phyloP scores from a whole-genome alignment of 2,797 vertebrate genomes.

The Phyllotis vaccarum region DNA sequence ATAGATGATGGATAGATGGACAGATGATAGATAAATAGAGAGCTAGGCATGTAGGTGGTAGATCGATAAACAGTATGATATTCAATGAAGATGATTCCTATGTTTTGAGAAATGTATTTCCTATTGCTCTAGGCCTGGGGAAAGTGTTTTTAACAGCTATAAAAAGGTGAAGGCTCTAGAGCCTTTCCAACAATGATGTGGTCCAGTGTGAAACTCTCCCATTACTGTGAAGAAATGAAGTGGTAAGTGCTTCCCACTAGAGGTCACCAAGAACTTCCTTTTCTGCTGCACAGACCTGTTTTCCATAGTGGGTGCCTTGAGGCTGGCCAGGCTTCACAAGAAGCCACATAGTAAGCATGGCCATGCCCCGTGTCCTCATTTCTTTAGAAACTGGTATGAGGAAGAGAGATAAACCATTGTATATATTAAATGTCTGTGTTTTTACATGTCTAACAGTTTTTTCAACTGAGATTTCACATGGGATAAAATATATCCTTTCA shows the following conservation, averaged over 20 bases:
- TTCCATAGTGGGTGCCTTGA: background rate
- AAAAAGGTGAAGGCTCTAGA: background rate
- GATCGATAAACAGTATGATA: background rate
- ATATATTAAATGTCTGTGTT: background rate
- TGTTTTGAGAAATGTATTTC: background rate
- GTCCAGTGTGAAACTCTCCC: background rate
- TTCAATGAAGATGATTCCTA: background rate
- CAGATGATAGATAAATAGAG: background rate
- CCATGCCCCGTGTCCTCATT: background rate
- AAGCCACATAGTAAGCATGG: background rate
- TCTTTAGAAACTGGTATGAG: background rate
- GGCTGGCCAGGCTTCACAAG: background rate
- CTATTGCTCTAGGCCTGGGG: background rate
- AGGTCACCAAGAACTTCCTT: background rate
- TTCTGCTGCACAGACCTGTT: background rate
- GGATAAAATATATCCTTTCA: background rate
- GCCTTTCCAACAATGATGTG: background rate
- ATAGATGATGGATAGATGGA: no score
- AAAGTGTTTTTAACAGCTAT: background rate
- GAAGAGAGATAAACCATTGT: background rate
- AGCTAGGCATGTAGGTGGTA: background rate
- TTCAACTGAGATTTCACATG: background rate
- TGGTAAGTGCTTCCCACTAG: background rate
- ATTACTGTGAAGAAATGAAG: background rate
- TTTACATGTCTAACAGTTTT: conserved; percentile 6